Percentiles rank a stretch among this genome's conserved stretches.
Conservation (phyloP, 2,113 vertebrate species). For the Macrotus californicus region DNA sequence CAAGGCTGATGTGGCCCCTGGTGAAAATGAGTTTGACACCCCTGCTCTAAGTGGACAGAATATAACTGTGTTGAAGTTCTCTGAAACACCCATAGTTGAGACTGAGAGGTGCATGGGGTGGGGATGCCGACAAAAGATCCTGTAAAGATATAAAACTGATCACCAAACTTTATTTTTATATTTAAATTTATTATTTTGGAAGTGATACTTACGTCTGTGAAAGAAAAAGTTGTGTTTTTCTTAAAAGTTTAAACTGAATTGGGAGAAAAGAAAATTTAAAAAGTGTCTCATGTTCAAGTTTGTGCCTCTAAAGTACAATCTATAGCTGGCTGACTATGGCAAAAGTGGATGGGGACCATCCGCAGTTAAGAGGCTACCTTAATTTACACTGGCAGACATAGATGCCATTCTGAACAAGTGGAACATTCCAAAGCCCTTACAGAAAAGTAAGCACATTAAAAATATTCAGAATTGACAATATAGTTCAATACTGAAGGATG, state of each 20-base stretch:
- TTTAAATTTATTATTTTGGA: slow-evolving; percentile 6
- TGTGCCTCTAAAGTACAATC: background rate
- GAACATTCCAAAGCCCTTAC: background rate
- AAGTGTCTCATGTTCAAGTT: background rate
- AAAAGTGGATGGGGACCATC: background rate
- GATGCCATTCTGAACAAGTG: background rate
- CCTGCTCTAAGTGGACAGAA: background rate
- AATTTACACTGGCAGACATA: background rate
- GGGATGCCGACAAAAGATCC: background rate
- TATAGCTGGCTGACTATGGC: background rate
- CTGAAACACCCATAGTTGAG: background rate
- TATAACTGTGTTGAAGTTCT: background rate
- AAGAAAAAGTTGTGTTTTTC: background rate
- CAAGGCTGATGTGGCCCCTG: too few species aligned
- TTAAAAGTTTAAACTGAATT: background rate
- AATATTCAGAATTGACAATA: background rate
- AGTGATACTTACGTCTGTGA: background rate
- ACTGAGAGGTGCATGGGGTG: background rate
- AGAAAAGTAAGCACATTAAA: background rate
- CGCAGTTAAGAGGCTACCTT: background rate
- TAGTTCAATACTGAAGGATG: background rate
- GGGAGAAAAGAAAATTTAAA: background rate
- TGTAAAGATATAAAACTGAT: background rate
- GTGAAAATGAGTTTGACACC: too few species aligned
- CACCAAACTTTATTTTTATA: slow-evolving; percentile 30